phyloP scores from a whole-genome alignment of 2,888 invertebrate genomes.

The Biston stratarius region DNA sequence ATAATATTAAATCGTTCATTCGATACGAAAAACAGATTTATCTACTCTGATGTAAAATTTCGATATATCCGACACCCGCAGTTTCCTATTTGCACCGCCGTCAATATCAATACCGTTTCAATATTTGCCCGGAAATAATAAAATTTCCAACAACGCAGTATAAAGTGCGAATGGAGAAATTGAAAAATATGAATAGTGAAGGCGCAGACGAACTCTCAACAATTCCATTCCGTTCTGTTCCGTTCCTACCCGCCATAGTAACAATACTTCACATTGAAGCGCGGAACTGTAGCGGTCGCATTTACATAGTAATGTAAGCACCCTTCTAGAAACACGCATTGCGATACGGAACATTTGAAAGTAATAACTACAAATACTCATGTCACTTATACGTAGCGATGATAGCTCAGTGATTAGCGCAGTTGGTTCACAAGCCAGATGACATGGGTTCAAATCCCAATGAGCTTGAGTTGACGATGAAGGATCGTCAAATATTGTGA shows the following conservation, averaged over 20 bases:
- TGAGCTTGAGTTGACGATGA: too few species aligned
- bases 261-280: slow-evolving; percentile 57
- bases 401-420: too few species aligned
- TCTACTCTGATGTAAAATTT: background rate
- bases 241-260: slow-evolving; percentile 45
- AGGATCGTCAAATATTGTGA: too few species aligned
- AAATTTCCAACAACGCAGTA: slow-evolving; percentile 17
- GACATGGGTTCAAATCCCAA: too few species aligned
- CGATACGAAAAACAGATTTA: background rate
- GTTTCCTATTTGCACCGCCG: slow-evolving; percentile 10
- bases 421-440: too few species aligned
- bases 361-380: too few species aligned
- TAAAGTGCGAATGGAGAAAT: slow-evolving; percentile 49
- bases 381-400: too few species aligned
- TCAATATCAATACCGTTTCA: slow-evolving; percentile 22
- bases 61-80: slow-evolving; percentile 3
- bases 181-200: slow-evolving; percentile 59
- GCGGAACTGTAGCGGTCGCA: slow-evolving; percentile 36
- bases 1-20: too few species aligned
- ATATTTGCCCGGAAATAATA: slow-evolving; percentile 30
- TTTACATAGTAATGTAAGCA: slow-evolving; percentile 45
- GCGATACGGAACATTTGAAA: too few species aligned
- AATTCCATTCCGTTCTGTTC: slow-evolving; percentile 51
- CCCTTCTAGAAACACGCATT: background rate
- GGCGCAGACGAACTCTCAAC: slow-evolving; percentile 44